Conservation (phyloP, 2,888 invertebrate species). For the Cephus rjabovi region DNA sequence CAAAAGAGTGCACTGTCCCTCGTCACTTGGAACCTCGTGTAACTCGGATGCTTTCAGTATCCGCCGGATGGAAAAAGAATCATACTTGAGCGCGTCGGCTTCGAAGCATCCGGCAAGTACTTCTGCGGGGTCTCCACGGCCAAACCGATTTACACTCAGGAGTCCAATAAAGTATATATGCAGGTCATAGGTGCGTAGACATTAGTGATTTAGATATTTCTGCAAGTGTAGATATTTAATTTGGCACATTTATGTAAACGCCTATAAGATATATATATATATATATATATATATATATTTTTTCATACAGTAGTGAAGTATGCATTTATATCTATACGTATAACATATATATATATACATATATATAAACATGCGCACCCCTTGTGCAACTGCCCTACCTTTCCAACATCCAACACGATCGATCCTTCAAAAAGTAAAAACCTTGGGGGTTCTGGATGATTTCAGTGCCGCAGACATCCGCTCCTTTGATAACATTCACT, state of each 20-base stretch:
- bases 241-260: neutral
- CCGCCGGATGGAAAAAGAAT: constrained; percentile 77
- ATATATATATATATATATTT: neutral
- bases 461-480: constrained; percentile 75
- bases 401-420: neutral
- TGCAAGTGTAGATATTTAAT: neutral
- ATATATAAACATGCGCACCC: neutral
- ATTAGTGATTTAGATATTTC: neutral
- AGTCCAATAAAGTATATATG: constrained; percentile 80
- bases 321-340: neutral
- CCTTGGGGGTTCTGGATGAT: constrained; percentile 13
- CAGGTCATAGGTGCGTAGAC: constrained; percentile 81
- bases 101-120: constrained; percentile 82
- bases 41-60: constrained; percentile 67
- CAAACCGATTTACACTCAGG: constrained; percentile 85
- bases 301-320: neutral
- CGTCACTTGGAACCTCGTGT: neutral
- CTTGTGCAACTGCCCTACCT: neutral
- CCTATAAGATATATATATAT: neutral
- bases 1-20: neutral
- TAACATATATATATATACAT: neutral
- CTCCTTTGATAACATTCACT: constrained; percentile 79
- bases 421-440: neutral
- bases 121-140: constrained; percentile 86
- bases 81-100: constrained; percentile 79